Conservation (phyloP, 1,140 invertebrate species). For the Popillia japonica region DNA sequence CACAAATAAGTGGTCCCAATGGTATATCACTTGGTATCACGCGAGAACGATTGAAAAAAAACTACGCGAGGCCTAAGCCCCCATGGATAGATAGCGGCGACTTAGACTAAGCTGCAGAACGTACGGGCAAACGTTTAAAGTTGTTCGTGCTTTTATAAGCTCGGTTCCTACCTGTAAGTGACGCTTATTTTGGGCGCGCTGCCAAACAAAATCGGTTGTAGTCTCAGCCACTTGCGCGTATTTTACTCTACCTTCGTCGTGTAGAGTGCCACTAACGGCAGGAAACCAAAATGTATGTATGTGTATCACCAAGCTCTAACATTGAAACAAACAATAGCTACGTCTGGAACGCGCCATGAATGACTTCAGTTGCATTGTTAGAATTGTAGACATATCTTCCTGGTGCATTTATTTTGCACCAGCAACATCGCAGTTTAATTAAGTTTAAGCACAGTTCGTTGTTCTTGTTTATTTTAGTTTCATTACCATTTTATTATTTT, state of each 20-base stretch:
- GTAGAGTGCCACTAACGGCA: neutral
- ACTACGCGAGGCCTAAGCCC: conserved; percentile 57
- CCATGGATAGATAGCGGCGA: conserved; percentile 53
- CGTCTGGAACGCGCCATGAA: conserved; percentile 20
- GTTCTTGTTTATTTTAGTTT: neutral
- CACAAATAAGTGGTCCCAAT: conserved; percentile 52
- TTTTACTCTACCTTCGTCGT: conserved; percentile 18
- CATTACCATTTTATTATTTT: too few species aligned
- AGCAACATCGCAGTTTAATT: neutral
- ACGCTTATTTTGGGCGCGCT: conserved; percentile 21
- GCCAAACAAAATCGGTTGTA: conserved; percentile 27
- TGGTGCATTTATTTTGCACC: conserved; percentile 10
- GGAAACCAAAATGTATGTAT: neutral
- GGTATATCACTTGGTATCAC: conserved; percentile 46
- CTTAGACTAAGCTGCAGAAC: conserved; percentile 57
- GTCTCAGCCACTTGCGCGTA: conserved; percentile 19
- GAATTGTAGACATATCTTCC: conserved; percentile 20
- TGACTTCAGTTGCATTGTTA: conserved; percentile 20
- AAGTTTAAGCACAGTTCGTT: neutral
- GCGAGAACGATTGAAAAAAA: conserved; percentile 44
- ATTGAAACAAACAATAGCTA: conserved; percentile 16
- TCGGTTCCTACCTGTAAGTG: conserved; percentile 59
- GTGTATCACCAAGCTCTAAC: neutral
- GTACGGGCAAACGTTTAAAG: conserved; percentile 56
- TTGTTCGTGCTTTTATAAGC: conserved; percentile 59